Conservation (phyloP, 2,113 vertebrate genomes). For the Sinosuthora webbiana region DNA sequence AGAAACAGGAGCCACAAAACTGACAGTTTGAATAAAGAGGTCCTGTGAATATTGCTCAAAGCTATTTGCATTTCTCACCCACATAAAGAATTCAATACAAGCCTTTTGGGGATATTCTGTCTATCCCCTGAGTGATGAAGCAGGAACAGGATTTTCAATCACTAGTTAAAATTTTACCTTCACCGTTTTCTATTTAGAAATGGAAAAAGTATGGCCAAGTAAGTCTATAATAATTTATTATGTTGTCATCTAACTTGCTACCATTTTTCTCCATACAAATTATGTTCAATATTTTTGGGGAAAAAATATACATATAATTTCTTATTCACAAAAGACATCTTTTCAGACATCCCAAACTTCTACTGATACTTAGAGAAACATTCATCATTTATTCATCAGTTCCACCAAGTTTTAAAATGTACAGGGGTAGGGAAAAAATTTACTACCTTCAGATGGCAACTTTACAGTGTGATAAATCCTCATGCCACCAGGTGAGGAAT, state of each 20-base stretch:
- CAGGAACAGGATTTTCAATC: neutral
- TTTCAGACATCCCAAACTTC: neutral
- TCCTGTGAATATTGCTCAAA: neutral
- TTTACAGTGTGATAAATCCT: neutral
- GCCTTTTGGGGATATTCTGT: neutral
- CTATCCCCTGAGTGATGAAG: neutral
- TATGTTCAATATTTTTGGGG: neutral
- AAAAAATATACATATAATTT: neutral
- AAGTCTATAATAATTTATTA: neutral
- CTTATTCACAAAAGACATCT: neutral
- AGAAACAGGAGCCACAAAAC: neutral
- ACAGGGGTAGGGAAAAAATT: neutral
- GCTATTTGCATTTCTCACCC: constrained; percentile 20
- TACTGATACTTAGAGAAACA: neutral
- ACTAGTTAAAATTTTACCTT: neutral
- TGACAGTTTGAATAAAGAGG: neutral
- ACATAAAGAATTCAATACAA: neutral
- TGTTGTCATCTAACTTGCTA: neutral
- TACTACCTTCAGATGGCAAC: neutral
- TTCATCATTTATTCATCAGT: neutral
- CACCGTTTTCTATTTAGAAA: constrained; percentile 1
- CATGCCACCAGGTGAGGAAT: neutral
- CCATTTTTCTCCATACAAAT: neutral
- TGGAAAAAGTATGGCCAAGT: neutral
- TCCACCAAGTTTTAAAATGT: neutral